phyloP scores from a whole-genome alignment of 2,113 vertebrate species.

The Heptranchias perlo region DNA sequence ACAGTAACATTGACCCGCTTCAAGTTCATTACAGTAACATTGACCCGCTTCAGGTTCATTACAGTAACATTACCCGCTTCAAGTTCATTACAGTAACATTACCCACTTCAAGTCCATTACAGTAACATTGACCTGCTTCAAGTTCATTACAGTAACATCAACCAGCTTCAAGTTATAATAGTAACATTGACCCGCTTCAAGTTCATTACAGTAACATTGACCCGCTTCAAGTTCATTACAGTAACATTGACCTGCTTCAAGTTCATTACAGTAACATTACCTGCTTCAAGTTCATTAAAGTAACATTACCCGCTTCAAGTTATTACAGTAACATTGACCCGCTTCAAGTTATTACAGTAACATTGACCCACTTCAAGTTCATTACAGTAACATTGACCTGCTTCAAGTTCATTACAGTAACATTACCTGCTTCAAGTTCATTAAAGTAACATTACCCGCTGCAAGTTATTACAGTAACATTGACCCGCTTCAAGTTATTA shows the following conservation, averaged over 20 bases:
- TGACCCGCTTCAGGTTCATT: too few relatives aligned
- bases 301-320: constrained; percentile 38
- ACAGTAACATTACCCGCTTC: constrained; percentile 39
- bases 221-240: not conserved
- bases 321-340: constrained; percentile 1
- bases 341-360: too few relatives aligned
- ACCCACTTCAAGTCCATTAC: too few relatives aligned
- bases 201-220: constrained; percentile 36
- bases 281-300: not conserved
- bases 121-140: constrained; percentile 39
- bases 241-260: too few relatives aligned
- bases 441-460: too few relatives aligned
- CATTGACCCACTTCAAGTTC: constrained; percentile 10
- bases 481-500: not conserved
- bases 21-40: not conserved
- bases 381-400: too few relatives aligned
- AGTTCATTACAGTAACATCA: not conserved
- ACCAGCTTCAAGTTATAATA: too few relatives aligned
- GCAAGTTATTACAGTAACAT: too few relatives aligned
- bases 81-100: not conserved
- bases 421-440: constrained; percentile 8
- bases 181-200: constrained; percentile 39
- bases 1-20: constrained; percentile 39
- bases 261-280: constrained; percentile 40
- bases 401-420: too few relatives aligned